Percentiles rank a stretch among this genome's conserved stretches.
Evolutionary conservation across 92 coral and sea anemone genomes (phyloP).

Genomic region (Epizoanthus stellaris): DNA sequence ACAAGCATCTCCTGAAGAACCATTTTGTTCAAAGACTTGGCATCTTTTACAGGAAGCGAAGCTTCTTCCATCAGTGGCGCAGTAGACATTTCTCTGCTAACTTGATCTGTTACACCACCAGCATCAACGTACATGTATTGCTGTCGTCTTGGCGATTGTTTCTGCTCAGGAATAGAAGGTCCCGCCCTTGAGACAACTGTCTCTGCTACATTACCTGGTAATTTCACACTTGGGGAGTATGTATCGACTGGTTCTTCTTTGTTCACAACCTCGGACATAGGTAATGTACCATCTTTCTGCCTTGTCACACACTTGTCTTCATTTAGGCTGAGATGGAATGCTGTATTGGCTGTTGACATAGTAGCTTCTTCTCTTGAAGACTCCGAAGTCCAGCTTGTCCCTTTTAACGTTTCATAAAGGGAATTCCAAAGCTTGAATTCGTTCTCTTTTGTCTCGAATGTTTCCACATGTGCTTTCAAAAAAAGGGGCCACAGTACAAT

Average conservation of each 20-base stretch:
- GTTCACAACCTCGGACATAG: not conserved
- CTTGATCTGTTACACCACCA: not conserved
- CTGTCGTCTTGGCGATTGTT: not conserved
- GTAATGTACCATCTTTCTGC: not conserved
- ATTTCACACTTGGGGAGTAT: not conserved
- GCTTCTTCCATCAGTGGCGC: too few species aligned
- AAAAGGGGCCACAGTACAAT: conserved; percentile 19
- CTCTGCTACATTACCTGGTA: not conserved
- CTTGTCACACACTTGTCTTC: not conserved
- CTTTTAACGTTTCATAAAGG: not conserved
- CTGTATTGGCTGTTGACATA: too few species aligned
- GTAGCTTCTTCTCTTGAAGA: not conserved
- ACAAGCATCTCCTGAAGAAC: too few species aligned
- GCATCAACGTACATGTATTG: not conserved
- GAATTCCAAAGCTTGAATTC: conserved; percentile 13
- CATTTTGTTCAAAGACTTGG: too few species aligned
- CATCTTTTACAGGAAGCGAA: too few species aligned
- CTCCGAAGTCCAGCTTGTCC: not conserved
- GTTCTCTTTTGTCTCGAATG: conserved; percentile 1
- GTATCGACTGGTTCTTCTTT: not conserved
- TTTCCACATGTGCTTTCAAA: not conserved
- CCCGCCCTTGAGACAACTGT: not conserved
- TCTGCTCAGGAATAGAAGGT: not conserved
- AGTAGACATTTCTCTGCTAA: too few species aligned
- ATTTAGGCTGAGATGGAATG: not conserved